Conservation (phyloP, 1,140 invertebrate genomes). For the Tetramorium parvispinum region DNA sequence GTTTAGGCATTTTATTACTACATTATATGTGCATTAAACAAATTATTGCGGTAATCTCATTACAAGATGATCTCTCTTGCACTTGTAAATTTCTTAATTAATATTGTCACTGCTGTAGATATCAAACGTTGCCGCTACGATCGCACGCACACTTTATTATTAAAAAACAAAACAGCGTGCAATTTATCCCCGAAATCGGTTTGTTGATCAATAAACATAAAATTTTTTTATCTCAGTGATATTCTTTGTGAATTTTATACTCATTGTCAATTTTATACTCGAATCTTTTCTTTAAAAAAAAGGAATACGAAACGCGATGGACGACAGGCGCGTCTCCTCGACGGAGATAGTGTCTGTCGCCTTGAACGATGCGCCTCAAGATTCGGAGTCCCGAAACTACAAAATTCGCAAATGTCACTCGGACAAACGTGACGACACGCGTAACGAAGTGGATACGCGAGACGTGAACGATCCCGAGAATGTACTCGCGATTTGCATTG, state of each 20-base stretch:
- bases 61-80: background rate
- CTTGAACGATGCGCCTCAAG: background rate
- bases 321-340: background rate
- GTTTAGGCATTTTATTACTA: background rate
- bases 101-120: background rate
- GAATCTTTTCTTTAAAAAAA: background rate
- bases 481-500: background rate
- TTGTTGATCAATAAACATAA: background rate
- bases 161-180: slow-evolving; percentile 30
- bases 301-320: background rate
- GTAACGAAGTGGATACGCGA: background rate
- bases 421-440: background rate
- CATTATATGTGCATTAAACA: background rate
- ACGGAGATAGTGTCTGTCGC: background rate
- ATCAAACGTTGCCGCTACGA: background rate
- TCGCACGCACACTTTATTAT: background rate
- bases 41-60: background rate
- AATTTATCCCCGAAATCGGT: background rate
- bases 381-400: background rate
- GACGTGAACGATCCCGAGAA: background rate
- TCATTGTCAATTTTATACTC: no score
- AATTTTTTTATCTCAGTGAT: background rate
- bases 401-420: slow-evolving; percentile 3
- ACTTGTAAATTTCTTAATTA: background rate
- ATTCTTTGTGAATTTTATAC: background rate